Evolutionary conservation across 2,113 vertebrate genomes (phyloP).

Genomic region (Neoarius graeffei): DNA sequence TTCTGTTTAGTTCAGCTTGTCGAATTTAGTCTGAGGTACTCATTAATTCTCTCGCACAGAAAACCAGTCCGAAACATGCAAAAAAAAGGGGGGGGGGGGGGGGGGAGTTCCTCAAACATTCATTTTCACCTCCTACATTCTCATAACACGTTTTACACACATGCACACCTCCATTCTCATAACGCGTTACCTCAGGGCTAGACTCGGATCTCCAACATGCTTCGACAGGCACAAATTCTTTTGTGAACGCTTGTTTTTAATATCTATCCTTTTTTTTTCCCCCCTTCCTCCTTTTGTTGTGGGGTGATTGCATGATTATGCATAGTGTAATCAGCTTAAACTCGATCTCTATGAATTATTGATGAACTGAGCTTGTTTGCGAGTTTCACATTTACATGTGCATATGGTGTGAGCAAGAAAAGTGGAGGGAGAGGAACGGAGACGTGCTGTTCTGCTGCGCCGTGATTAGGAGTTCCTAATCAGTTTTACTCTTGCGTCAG

Average conservation of each 20-base stretch:
- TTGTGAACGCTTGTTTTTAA: background rate
- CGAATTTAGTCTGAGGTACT: background rate
- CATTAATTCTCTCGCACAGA: background rate
- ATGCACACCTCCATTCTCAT: background rate
- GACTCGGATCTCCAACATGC: background rate
- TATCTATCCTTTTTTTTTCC: background rate
- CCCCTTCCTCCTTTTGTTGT: conserved; percentile 3
- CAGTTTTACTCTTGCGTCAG: conserved; percentile 29
- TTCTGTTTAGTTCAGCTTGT: background rate
- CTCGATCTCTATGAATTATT: conserved; percentile 46
- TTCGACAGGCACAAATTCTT: conserved; percentile 5
- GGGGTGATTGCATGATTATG: conserved; percentile 38
- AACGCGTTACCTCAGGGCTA: background rate
- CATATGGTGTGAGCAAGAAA: conserved; percentile 23
- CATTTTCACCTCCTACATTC: background rate
- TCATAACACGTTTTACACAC: background rate
- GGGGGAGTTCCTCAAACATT: background rate
- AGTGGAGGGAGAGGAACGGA: background rate
- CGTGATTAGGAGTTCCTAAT: conserved; percentile 1
- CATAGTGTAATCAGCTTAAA: conserved; percentile 47
- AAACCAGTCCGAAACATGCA: background rate
- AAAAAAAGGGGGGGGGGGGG: no score
- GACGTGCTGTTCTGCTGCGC: background rate
- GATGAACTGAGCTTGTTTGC: conserved; percentile 27
- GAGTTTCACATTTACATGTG: conserved; percentile 29